Evolutionary conservation across 35 echinoderm and acorn worm species (phyloP).

Genomic region (Heliocidaris tuberculata): DNA sequence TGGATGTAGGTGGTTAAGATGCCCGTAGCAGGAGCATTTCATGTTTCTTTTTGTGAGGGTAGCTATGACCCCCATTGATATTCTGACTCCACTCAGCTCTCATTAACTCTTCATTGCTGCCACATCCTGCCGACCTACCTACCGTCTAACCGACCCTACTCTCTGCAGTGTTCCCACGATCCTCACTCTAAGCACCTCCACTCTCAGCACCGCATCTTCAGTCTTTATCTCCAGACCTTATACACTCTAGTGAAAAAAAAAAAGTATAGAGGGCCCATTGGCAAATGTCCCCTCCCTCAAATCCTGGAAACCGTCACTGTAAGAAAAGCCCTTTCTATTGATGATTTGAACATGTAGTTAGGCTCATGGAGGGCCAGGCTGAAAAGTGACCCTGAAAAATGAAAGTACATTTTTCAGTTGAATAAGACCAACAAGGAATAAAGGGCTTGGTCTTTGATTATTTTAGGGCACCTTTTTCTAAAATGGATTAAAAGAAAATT

Average conservation of each 20-base stretch:
- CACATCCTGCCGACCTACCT: not conserved
- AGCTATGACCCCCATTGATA: slow-evolving; percentile 25
- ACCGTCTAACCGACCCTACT: not conserved
- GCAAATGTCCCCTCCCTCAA: not conserved
- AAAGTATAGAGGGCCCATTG: not conserved
- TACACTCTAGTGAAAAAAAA: not conserved
- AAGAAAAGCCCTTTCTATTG: too few species aligned
- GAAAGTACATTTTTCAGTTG: too few species aligned
- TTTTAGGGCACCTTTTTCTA: too few species aligned
- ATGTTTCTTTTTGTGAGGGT: not conserved
- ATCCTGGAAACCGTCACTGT: not conserved
- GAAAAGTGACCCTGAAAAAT: too few species aligned
- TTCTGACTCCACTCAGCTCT: not conserved
- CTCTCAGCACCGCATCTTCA: not conserved
- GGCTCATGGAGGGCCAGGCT: too few species aligned
- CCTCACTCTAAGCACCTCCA: slow-evolving; percentile 5
- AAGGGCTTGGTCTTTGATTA: too few species aligned
- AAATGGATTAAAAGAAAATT: too few species aligned
- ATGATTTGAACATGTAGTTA: too few species aligned
- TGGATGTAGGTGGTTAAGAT: not conserved
- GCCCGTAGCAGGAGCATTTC: not conserved
- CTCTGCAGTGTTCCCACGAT: slow-evolving; percentile 26
- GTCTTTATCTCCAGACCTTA: not conserved
- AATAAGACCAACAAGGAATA: too few species aligned
- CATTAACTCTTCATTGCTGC: slow-evolving; percentile 25